A percentile compares a stretch with the other conserved stretches of the same genome.
Evolutionary conservation across 2,113 vertebrate genomes (phyloP).

Genomic region (Telmatochromis sp.): DNA sequence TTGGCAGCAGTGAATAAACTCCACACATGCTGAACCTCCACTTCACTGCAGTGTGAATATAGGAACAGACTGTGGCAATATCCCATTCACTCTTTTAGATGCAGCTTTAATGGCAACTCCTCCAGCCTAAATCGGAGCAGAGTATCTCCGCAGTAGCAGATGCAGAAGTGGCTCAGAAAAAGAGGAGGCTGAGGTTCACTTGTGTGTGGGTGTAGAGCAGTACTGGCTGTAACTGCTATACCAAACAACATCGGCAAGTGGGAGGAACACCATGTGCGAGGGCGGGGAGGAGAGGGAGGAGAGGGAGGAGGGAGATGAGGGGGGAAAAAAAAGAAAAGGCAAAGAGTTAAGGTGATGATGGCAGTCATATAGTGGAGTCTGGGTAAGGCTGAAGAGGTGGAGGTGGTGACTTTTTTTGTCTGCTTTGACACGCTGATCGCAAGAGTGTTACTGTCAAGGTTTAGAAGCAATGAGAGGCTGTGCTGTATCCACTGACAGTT

Average conservation of each 20-base stretch:
- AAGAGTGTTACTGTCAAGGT: neutral
- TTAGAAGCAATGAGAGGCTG: neutral
- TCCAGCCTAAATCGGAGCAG: neutral
- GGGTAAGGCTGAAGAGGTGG: neutral
- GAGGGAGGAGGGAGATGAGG: neutral
- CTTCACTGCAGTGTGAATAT: neutral
- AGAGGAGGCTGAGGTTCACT: conserved; percentile 18
- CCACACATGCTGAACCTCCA: neutral
- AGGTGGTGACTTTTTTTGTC: neutral
- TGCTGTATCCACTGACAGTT: neutral
- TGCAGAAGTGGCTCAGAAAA: conserved; percentile 21
- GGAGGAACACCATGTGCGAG: conserved; percentile 56
- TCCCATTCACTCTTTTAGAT: conserved; percentile 15
- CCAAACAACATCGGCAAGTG: conserved; percentile 47
- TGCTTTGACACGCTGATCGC: neutral
- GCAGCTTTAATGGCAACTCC: conserved; percentile 7
- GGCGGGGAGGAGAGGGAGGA: neutral
- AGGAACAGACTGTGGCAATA: conserved; percentile 37
- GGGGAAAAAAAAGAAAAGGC: neutral
- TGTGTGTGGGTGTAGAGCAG: conserved; percentile 42
- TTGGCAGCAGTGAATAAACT: neutral
- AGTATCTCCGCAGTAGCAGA: neutral
- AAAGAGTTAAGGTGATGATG: neutral
- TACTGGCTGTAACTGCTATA: conserved; percentile 57
- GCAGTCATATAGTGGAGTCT: neutral